phyloP scores from a whole-genome alignment of 1,140 invertebrate species.

The Ceratina australensis region DNA sequence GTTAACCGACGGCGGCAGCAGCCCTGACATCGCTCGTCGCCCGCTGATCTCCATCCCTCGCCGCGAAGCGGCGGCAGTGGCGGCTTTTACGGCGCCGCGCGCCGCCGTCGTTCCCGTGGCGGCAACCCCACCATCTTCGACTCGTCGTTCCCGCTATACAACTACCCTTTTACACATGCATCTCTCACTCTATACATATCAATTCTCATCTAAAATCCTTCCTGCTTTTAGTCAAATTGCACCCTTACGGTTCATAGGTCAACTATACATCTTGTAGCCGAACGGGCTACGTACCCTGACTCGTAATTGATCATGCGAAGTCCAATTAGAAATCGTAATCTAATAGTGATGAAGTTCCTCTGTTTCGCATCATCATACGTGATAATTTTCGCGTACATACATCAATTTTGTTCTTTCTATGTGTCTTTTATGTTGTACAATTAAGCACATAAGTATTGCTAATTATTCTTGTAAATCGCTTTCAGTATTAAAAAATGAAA shows the following conservation, averaged over 20 bases:
- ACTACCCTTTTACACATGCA: background rate
- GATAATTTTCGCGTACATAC: too few species aligned
- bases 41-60: constrained; percentile 48
- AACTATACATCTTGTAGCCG: too few species aligned
- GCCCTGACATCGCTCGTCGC: constrained; percentile 54
- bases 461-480: background rate
- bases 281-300: too few species aligned
- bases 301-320: too few species aligned
- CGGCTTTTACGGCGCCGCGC: constrained; percentile 44
- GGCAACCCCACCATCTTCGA: constrained; percentile 48
- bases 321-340: too few species aligned
- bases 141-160: background rate
- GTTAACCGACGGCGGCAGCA: constrained; percentile 59
- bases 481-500: background rate
- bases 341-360: too few species aligned
- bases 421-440: too few species aligned
- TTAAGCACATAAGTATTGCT: too few species aligned
- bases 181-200: too few species aligned
- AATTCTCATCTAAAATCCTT: background rate
- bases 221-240: background rate
- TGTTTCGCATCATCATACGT: too few species aligned
- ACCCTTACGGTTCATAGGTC: background rate
- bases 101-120: constrained; percentile 47
- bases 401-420: too few species aligned
- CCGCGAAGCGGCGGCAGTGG: constrained; percentile 55